Percentiles rank a stretch among this genome's conserved stretches.
phyloP scores from a whole-genome alignment of 2,113 vertebrate species.

The Lota lota region DNA sequence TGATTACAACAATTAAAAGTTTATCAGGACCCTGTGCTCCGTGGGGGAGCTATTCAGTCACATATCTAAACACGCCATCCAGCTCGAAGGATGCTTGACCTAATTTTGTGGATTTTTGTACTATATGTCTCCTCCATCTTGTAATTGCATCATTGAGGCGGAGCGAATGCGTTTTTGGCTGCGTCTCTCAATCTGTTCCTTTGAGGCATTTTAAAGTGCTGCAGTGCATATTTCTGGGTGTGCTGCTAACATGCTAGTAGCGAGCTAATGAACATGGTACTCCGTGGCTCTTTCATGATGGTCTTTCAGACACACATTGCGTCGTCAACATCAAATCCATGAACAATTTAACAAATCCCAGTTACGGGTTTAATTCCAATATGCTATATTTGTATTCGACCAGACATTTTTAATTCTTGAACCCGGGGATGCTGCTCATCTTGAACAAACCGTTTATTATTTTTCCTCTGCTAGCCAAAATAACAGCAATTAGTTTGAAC shows the following conservation, averaged over 20 bases:
- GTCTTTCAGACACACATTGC: background rate
- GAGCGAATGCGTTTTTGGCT: conserved; percentile 11
- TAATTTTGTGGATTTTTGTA: conserved; percentile 18
- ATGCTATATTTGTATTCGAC: background rate
- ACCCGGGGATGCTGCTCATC: too few species aligned
- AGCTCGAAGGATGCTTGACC: conserved; percentile 10
- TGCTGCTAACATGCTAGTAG: conserved; percentile 20
- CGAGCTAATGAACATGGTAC: conserved; percentile 9
- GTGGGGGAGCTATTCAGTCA: conserved; percentile 3
- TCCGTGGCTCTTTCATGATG: conserved; percentile 3
- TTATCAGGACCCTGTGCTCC: too few species aligned
- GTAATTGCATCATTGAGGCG: conserved; percentile 17
- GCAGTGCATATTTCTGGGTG: conserved; percentile 24
- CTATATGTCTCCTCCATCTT: background rate
- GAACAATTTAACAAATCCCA: conserved; percentile 6
- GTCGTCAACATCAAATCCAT: conserved; percentile 12
- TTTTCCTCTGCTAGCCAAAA: too few species aligned
- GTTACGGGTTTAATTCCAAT: conserved; percentile 20
- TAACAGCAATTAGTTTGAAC: too few species aligned
- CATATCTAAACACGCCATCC: conserved; percentile 16
- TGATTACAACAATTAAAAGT: too few species aligned
- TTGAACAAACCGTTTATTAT: too few species aligned
- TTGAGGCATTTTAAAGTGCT: conserved; percentile 35
- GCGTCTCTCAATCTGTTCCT: background rate
- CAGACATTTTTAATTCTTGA: too few species aligned